These are phyloP conservation scores for Tenualosa thibaudeaui DNA, from an alignment of 2,797 vertebrate genomes.

Conservation along the genomic window DNA sequence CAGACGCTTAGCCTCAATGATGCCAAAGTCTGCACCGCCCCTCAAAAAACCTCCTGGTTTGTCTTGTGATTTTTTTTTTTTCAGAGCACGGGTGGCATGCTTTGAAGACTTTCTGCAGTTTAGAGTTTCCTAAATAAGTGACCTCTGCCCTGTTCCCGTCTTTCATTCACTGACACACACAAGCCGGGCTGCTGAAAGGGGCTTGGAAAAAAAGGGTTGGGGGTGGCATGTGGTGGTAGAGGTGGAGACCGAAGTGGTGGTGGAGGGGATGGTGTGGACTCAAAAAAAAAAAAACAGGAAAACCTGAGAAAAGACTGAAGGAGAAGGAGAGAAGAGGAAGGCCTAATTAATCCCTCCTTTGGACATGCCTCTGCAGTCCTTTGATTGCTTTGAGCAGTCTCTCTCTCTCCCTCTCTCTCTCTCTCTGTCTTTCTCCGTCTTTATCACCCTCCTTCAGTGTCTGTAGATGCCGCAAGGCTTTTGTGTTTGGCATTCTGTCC, in stretches of 20 bases:
- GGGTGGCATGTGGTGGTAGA: background rate
- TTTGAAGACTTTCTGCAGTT: constrained; percentile 58
- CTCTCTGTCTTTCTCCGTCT: constrained; percentile 47
- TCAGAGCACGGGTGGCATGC: constrained; percentile 63
- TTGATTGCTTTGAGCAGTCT: constrained; percentile 43
- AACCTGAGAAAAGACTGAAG: constrained; percentile 28
- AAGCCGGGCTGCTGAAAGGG: constrained; percentile 56
- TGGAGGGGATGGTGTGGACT: background rate
- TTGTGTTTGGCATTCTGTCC: constrained; percentile 70
- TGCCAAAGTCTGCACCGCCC: constrained; percentile 69
- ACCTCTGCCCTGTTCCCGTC: constrained; percentile 47
- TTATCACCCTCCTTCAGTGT: constrained; percentile 47
- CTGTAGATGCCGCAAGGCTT: constrained; percentile 62
- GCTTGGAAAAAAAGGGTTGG: background rate
- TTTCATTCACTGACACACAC: constrained; percentile 51
- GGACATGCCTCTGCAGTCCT: constrained; percentile 55
- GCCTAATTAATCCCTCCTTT: constrained; percentile 76
- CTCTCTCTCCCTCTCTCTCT: constrained; percentile 25
- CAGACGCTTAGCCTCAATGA: constrained; percentile 68
- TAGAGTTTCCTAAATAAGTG: constrained; percentile 57
- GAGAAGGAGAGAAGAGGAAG: constrained; percentile 61
- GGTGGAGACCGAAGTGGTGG: constrained; percentile 39
- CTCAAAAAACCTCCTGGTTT: constrained; percentile 55
- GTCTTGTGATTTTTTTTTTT: constrained; percentile 34
- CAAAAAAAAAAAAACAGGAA: background rate